Conservation (phyloP, 2,113 vertebrate species). For the Monopterus albus region DNA sequence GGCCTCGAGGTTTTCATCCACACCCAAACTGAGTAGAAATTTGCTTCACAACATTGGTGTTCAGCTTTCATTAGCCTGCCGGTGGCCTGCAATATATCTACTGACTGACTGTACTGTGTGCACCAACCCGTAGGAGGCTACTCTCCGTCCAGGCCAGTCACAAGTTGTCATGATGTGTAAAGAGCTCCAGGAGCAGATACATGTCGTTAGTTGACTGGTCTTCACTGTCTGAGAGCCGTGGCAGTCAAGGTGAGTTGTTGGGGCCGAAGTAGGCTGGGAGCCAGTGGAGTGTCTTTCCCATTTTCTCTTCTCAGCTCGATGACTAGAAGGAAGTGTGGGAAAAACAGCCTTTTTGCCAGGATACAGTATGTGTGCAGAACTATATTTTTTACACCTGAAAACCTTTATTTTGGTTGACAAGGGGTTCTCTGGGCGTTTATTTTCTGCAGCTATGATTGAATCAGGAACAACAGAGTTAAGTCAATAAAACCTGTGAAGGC, state of each 20-base stretch:
- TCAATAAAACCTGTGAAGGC: slow-evolving; percentile 28
- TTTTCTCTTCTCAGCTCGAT: slow-evolving; percentile 27
- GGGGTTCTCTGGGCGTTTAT: background rate
- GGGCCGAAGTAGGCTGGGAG: slow-evolving; percentile 19
- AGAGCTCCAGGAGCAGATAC: slow-evolving; percentile 25
- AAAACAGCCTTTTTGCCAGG: slow-evolving; percentile 2
- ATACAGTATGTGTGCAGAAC: background rate
- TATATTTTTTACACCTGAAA: background rate
- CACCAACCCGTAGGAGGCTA: slow-evolving; percentile 15
- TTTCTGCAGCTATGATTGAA: slow-evolving; percentile 1
- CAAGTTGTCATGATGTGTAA: slow-evolving; percentile 34
- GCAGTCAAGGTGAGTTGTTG: slow-evolving; percentile 19
- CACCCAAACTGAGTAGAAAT: slow-evolving; percentile 39
- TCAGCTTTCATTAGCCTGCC: slow-evolving; percentile 53
- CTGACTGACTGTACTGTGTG: slow-evolving; percentile 31
- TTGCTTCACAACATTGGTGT: slow-evolving; percentile 43
- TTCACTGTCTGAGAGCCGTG: slow-evolving; percentile 7
- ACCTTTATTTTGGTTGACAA: slow-evolving; percentile 1
- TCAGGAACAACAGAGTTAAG: slow-evolving; percentile 16
- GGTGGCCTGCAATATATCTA: slow-evolving; percentile 34
- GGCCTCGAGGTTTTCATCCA: slow-evolving; percentile 29
- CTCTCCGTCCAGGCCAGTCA: slow-evolving; percentile 19
- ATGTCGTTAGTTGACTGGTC: slow-evolving; percentile 18
- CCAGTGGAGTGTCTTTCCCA: slow-evolving; percentile 12
- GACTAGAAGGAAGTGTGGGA: slow-evolving; percentile 1